phyloP scores from a whole-genome alignment of 2,888 invertebrate genomes.

The Athetis lepigone region DNA sequence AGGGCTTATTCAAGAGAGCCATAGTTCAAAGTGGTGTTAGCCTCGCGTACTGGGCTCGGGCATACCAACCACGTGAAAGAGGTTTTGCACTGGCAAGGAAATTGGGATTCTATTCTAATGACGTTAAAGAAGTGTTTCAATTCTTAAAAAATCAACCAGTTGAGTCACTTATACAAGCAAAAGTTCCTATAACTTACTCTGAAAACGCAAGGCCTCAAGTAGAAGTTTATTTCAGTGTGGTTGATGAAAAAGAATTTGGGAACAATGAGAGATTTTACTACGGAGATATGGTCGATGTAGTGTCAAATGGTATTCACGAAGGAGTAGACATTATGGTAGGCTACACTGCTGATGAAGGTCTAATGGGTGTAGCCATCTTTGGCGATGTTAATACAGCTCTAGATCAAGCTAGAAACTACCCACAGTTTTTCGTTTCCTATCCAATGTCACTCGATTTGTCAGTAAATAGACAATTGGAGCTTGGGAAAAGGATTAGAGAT shows the following conservation, averaged over 20 bases:
- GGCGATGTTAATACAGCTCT: conserved; percentile 20
- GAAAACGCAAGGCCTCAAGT: conserved; percentile 45
- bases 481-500: conserved; percentile 63
- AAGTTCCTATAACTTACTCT: conserved; percentile 56
- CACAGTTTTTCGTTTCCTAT: conserved; percentile 59
- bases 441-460: conserved; percentile 49
- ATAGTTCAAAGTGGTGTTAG: conserved; percentile 93
- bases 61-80: conserved; percentile 83
- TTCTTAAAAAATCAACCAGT: conserved; percentile 67
- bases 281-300: conserved; percentile 72
- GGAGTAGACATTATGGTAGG: conserved; percentile 93
- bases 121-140: conserved; percentile 64
- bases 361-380: conserved; percentile 47
- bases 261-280: conserved; percentile 70
- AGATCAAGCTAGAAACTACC: conserved; percentile 33
- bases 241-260: conserved; percentile 70
- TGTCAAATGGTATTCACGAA: conserved; percentile 85
- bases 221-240: conserved; percentile 61
- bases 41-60: conserved; percentile 89
- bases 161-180: conserved; percentile 51
- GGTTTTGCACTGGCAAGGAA: conserved; percentile 69
- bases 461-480: conserved; percentile 57
- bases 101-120: conserved; percentile 68
- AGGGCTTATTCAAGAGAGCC: conserved; percentile 77
- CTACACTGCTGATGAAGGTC: conserved; percentile 92